A percentile compares a stretch with the other conserved stretches of the same genome.
These are phyloP conservation scores for Allolobophora icterica DNA, from an alignment of 2,888 invertebrate genomes.

Conservation along the genomic window DNA sequence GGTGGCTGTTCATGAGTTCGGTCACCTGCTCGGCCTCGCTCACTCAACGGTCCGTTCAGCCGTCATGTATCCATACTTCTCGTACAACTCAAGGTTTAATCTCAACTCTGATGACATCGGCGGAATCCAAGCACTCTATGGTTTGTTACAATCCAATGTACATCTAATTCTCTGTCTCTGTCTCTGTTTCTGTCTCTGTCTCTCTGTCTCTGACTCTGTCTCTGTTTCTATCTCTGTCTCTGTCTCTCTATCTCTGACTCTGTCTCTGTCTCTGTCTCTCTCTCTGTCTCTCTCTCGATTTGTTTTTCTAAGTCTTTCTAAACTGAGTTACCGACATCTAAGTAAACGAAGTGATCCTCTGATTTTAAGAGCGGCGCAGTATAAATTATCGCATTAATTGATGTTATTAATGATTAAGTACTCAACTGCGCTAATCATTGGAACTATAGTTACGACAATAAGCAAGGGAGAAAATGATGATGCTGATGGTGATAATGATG, in stretches of 20 bases:
- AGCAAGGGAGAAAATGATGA: no score
- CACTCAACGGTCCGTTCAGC: conserved; percentile 89
- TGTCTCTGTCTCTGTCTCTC: neutral
- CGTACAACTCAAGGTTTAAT: conserved; percentile 81
- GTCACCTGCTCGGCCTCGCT: conserved; percentile 92
- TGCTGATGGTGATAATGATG: no score
- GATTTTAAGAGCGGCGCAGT: no score
- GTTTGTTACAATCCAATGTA: conserved; percentile 40
- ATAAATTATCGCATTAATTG: no score
- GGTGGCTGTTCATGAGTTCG: conserved; percentile 91
- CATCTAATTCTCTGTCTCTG: no score
- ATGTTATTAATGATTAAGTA: no score
- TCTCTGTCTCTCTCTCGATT: neutral
- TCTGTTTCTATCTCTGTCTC: neutral
- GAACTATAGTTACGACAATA: no score
- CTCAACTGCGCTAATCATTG: no score
- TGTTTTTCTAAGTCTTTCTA: neutral
- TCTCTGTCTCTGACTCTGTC: neutral
- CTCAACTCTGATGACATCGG: conserved; percentile 84
- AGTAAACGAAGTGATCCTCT: no score
- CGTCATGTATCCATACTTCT: conserved; percentile 96
- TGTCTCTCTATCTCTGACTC: neutral
- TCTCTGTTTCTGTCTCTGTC: neutral
- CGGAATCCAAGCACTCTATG: conserved; percentile 63
- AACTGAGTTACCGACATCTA: no score